phyloP scores from a whole-genome alignment of 2,113 vertebrate genomes.

The Rhynchopsitta pachyrhyncha region DNA sequence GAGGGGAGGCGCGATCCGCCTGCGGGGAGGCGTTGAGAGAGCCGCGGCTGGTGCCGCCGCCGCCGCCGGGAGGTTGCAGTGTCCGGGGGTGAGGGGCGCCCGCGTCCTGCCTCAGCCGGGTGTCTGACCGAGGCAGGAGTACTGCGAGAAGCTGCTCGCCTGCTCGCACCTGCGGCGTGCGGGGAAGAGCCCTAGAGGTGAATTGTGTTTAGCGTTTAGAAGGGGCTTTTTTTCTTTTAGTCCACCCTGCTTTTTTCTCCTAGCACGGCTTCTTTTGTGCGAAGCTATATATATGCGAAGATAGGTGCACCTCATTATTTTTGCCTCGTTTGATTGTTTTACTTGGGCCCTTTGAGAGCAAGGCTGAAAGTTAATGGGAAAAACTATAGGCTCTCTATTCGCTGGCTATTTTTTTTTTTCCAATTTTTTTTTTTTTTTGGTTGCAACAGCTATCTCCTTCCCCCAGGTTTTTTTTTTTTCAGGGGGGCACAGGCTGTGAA shows the following conservation, averaged over 20 bases:
- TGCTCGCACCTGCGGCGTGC: background rate
- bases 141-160: accelerated
- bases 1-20: background rate
- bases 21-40: too few species aligned
- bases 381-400: accelerated
- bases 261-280: background rate
- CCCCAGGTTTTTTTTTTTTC: background rate
- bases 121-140: accelerated
- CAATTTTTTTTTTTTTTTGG: background rate
- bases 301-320: accelerated
- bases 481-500: background rate
- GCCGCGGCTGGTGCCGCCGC: too few species aligned
- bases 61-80: too few species aligned
- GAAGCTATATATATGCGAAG: background rate
- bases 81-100: too few species aligned
- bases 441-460: background rate
- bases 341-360: background rate
- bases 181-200: background rate
- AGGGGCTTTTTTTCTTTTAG: background rate
- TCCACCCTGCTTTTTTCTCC: background rate
- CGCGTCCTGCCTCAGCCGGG: accelerated
- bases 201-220: background rate
- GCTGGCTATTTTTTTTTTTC: background rate
- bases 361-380: background rate
- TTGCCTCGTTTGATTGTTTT: background rate